These are phyloP conservation scores for Heterohyrax brucei DNA, from an alignment of 2,797 vertebrate species.

Conservation along the genomic window DNA sequence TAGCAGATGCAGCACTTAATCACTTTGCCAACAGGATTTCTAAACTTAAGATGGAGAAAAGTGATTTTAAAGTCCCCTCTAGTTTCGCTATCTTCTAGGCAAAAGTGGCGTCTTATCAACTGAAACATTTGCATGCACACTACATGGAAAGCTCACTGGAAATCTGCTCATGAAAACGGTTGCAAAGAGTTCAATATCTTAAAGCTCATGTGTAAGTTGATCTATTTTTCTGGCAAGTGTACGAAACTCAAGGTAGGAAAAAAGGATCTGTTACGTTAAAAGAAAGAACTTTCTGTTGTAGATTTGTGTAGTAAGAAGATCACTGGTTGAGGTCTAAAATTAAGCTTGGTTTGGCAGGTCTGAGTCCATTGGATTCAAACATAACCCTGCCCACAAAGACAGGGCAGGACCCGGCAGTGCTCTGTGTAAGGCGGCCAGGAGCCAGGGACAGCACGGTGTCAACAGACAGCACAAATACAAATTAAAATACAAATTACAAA, in stretches of 20 bases:
- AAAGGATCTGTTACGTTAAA: neutral
- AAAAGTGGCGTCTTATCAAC: conserved; percentile 7
- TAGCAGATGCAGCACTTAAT: too few relatives aligned
- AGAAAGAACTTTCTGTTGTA: neutral
- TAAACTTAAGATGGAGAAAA: neutral
- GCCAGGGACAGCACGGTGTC: too few relatives aligned
- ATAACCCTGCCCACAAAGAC: too few relatives aligned
- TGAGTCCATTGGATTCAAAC: too few relatives aligned
- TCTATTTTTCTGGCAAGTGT: conserved; percentile 9
- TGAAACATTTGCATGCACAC: neutral
- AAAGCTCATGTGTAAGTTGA: neutral
- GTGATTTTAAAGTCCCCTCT: neutral
- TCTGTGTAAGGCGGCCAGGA: too few relatives aligned
- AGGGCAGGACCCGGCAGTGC: too few relatives aligned
- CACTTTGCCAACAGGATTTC: neutral
- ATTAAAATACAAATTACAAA: conserved; percentile 43
- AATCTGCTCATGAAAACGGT: neutral
- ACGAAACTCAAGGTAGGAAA: conserved; percentile 26
- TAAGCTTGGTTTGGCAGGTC: neutral
- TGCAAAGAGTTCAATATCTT: neutral
- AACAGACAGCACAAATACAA: too few relatives aligned
- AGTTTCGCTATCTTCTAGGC: neutral
- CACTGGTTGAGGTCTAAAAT: neutral
- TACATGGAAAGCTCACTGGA: conserved; percentile 48
- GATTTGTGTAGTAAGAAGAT: neutral